Evolutionary conservation across 1,140 invertebrate species (phyloP).

Genomic region (Ctenoplectra terminalis): DNA sequence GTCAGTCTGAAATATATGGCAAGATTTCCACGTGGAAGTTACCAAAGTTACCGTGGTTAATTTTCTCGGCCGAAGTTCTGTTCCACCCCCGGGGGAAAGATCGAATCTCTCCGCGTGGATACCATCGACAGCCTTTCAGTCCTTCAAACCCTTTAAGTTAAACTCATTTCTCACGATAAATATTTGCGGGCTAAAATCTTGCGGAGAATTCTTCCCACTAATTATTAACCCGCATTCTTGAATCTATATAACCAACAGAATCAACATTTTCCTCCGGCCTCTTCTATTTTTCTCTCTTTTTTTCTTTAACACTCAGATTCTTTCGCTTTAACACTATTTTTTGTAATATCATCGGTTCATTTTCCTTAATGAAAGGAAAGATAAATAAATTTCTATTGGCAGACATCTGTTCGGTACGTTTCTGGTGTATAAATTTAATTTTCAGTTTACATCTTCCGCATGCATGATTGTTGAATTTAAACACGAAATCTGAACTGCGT

Average conservation of each 20-base stretch:
- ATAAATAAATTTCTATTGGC: no score
- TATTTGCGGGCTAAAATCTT: neutral
- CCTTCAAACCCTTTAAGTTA: neutral
- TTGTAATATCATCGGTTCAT: no score
- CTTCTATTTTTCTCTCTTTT: neutral
- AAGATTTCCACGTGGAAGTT: neutral
- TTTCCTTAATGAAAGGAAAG: no score
- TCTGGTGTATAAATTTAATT: no score
- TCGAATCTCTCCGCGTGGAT: neutral
- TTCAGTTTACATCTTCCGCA: no score
- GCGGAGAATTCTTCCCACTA: neutral
- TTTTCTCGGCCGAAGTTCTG: neutral
- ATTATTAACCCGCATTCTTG: neutral
- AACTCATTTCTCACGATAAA: constrained; percentile 16
- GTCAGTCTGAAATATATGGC: neutral
- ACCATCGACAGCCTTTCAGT: neutral
- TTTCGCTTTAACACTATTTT: no score
- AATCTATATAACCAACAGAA: neutral
- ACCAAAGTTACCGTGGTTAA: constrained; percentile 14
- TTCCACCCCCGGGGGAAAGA: neutral
- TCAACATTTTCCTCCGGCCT: neutral
- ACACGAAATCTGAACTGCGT: no score
- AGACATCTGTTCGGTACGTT: no score
- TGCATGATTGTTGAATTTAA: no score
- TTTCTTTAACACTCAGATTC: no score